Percentiles rank a stretch among this genome's conserved stretches.
Evolutionary conservation across 2,113 vertebrate species (phyloP).

Genomic region (Romanogobio albipinnatus): DNA sequence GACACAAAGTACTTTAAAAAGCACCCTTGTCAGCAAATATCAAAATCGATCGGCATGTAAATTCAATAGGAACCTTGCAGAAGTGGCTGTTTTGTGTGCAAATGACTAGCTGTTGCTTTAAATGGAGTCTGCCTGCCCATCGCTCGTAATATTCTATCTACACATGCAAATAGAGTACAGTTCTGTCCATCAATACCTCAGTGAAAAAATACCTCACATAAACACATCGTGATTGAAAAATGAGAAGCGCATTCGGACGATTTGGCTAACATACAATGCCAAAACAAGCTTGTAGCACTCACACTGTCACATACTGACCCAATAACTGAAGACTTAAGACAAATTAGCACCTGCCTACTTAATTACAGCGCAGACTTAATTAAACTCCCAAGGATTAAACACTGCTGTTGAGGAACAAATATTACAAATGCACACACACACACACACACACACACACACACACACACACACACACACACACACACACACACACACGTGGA

Average conservation of each 20-base stretch:
- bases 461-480: too few species aligned
- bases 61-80: slow-evolving; percentile 39
- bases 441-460: too few species aligned
- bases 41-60: slow-evolving; percentile 47
- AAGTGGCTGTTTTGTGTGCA: slow-evolving; percentile 43
- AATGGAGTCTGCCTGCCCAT: slow-evolving; percentile 27
- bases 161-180: background rate
- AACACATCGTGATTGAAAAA: slow-evolving; percentile 19
- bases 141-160: slow-evolving; percentile 22
- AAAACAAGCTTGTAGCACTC: slow-evolving; percentile 16
- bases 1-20: slow-evolving; percentile 43
- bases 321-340: slow-evolving; percentile 46
- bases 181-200: background rate
- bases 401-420: slow-evolving; percentile 6
- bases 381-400: slow-evolving; percentile 43
- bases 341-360: slow-evolving; percentile 41
- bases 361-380: slow-evolving; percentile 36
- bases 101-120: slow-evolving; percentile 33
- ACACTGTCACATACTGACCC: slow-evolving; percentile 32
- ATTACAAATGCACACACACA: background rate
- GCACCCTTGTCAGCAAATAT: slow-evolving; percentile 44
- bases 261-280: background rate
- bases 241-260: background rate
- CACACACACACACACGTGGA: too few species aligned
- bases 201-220: background rate